These are phyloP conservation scores for Idaea aversata DNA, from an alignment of 2,888 invertebrate species.

Conservation along the genomic window DNA sequence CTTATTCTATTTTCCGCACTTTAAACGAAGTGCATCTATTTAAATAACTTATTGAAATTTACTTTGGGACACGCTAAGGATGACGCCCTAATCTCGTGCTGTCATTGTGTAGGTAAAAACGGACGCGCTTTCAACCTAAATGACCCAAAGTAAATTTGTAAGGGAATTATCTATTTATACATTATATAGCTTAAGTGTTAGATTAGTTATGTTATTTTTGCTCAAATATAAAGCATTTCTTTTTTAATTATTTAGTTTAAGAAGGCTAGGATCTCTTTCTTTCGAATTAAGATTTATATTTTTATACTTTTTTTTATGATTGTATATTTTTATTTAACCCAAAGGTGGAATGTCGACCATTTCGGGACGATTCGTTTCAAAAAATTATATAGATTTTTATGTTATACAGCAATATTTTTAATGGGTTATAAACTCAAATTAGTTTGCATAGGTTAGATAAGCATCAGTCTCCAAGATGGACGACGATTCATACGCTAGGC, in stretches of 20 bases:
- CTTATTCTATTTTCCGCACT: constrained; percentile 5
- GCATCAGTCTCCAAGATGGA: constrained; percentile 57
- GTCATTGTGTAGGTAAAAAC: no score
- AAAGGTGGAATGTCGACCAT: constrained; percentile 58
- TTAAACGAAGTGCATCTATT: constrained; percentile 10
- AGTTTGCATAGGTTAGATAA: constrained; percentile 36
- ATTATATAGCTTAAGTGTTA: neutral
- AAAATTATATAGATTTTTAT: constrained; percentile 31
- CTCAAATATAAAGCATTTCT: constrained; percentile 78
- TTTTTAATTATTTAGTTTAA: constrained; percentile 54
- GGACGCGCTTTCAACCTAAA: no score
- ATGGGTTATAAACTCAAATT: constrained; percentile 62
- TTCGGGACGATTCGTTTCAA: constrained; percentile 37
- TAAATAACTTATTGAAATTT: constrained; percentile 2
- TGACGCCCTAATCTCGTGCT: no score
- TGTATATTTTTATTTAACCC: constrained; percentile 36
- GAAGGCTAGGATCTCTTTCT: constrained; percentile 65
- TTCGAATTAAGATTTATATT: constrained; percentile 37
- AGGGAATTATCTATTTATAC: neutral
- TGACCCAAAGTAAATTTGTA: neutral
- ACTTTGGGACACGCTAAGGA: no score
- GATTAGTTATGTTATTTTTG: constrained; percentile 58
- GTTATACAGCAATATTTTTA: constrained; percentile 57
- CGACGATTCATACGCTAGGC: constrained; percentile 78
- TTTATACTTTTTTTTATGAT: constrained; percentile 35